These are phyloP conservation scores for Apogon hyalosoma DNA, from an alignment of 2,797 vertebrate species.

Conservation along the genomic window DNA sequence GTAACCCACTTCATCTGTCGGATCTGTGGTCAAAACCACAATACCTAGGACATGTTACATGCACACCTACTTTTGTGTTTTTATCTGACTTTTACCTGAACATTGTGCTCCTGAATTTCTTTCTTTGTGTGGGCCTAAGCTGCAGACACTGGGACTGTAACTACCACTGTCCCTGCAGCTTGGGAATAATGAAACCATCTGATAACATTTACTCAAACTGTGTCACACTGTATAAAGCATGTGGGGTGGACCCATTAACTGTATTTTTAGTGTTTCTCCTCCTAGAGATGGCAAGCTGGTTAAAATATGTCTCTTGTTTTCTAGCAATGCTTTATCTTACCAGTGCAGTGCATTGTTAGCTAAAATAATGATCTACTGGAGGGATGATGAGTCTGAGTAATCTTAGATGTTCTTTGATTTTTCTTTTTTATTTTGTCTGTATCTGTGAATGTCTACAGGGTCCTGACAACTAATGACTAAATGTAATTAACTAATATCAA, in stretches of 20 bases:
- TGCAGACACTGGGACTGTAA: constrained; percentile 28
- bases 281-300: not conserved
- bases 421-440: not conserved
- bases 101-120: constrained; percentile 1
- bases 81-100: constrained; percentile 3
- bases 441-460: not conserved
- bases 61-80: constrained; percentile 5
- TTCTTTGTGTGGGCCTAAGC: constrained; percentile 39
- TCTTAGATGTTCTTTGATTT: not conserved
- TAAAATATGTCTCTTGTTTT: not conserved
- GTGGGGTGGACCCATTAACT: not conserved
- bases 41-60: not conserved
- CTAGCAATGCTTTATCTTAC: not conserved
- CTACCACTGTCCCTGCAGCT: constrained; percentile 20
- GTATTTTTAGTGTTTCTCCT: constrained; percentile 4
- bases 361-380: not conserved
- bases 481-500: not conserved
- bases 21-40: constrained; percentile 41
- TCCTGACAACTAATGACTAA: not conserved
- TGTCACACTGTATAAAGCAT: not conserved
- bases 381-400: too few species aligned
- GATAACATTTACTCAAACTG: constrained; percentile 30
- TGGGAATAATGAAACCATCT: constrained; percentile 24
- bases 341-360: not conserved
- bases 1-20: constrained; percentile 57